These are phyloP conservation scores for Dryomyza anilis DNA, from an alignment of 2,888 invertebrate genomes.

Conservation along the genomic window DNA sequence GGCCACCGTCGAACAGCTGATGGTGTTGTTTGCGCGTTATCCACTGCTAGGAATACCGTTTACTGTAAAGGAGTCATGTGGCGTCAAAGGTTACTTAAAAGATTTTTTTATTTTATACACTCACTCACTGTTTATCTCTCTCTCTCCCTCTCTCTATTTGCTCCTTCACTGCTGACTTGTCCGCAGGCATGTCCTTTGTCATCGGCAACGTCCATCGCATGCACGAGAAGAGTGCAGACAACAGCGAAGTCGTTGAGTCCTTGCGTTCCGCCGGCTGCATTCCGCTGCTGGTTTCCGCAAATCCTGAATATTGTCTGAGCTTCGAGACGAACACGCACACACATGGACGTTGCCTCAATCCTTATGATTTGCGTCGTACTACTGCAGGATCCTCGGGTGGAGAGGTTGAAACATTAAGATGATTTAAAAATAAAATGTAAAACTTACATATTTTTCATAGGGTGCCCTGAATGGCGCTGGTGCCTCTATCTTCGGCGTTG, in stretches of 20 bases:
- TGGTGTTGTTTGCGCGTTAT: constrained; percentile 60
- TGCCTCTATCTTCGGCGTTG: constrained; percentile 77
- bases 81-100: constrained; percentile 68
- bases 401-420: constrained; percentile 62
- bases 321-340: constrained; percentile 84
- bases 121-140: not conserved
- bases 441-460: constrained; percentile 43
- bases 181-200: constrained; percentile 71
- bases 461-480: constrained; percentile 75
- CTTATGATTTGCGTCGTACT: constrained; percentile 75
- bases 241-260: constrained; percentile 71
- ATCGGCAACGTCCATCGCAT: constrained; percentile 69
- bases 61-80: constrained; percentile 81
- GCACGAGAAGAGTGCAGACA: constrained; percentile 64
- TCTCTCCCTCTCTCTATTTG: not conserved
- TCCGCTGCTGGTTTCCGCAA: constrained; percentile 81
- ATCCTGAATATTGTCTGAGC: constrained; percentile 87
- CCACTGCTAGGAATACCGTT: constrained; percentile 83
- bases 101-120: not conserved
- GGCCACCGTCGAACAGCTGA: constrained; percentile 41
- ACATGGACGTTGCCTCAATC: constrained; percentile 81
- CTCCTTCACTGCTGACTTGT: not conserved
- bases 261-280: constrained; percentile 79
- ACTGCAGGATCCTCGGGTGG: constrained; percentile 92
- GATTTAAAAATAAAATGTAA: too few species aligned